Base-by-base conservation (phyloP, 2,888 invertebrate species). In the Sinopyrophorus schimmeli region DNA sequence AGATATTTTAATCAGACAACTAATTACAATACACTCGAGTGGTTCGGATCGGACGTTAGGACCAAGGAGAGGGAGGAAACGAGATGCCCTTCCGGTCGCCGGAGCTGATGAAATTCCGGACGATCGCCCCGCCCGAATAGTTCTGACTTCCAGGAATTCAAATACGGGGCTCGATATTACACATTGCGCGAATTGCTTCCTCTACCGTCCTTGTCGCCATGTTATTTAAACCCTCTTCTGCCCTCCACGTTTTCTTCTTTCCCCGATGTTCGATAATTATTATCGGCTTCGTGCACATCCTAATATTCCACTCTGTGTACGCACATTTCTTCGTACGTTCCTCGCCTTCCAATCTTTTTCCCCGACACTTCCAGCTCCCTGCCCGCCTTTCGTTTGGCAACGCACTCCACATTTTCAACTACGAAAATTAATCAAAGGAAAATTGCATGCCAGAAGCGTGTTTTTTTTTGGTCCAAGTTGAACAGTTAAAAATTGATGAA, bases 61-160 rank as follows among this genome's bases (percentile, higher is more conserved):
- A 31, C n/a, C 39, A 31, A 47, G 58, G 59, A 59, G 75, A 77
- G 74, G 79, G 59, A 73, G 76, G 77, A 77, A 74, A 77, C 76
- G 76, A 77, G 76, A 77, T 75, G 77, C 75, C 75, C 76, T 79
- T 79, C 79, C 80, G 77, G 80, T 80, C 74, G 76, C 77, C 73
- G 79, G 78, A 78, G 76, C 76, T 71, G 81, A 81, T 72, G 71
- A 74, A 72, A 74, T 73, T 71, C 72, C 72, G 65, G 62, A 60
- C 69, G 68, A 71, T 70, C 68, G 71, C 67, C 63, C 60, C 61
- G 66, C 68, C 70, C 67, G 68, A 69, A 72, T 71, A 72, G 72
- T 73, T 73, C 69, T 71, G 70, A 72, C 70, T 72, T 69, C 58
- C 69, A 65, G 71, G 71, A 71, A 71, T 71, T 71, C 70, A 71